These are phyloP conservation scores for Aleiodes leptofemur DNA, from an alignment of 2,888 invertebrate species.

Conservation along the genomic window DNA sequence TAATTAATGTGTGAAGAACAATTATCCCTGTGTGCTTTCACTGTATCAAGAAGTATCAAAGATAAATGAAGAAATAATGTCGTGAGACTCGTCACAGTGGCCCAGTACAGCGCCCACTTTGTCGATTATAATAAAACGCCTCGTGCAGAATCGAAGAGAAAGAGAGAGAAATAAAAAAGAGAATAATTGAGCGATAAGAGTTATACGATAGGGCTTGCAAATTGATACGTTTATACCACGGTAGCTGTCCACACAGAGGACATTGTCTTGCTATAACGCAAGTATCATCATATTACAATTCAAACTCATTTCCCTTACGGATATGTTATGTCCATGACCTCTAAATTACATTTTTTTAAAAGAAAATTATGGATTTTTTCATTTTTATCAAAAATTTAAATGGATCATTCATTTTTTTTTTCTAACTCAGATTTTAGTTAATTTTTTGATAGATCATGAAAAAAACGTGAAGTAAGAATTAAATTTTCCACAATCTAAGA, in stretches of 20 bases:
- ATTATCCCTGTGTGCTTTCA: not conserved
- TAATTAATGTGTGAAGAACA: too few relatives aligned
- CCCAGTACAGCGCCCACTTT: slow-evolving; percentile 30
- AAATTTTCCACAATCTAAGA: too few relatives aligned
- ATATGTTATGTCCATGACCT: not conserved
- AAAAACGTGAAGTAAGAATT: too few relatives aligned
- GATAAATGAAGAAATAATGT: not conserved
- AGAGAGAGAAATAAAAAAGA: not conserved
- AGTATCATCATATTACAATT: slow-evolving; percentile 28
- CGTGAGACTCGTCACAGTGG: slow-evolving; percentile 48
- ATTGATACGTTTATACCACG: slow-evolving; percentile 6
- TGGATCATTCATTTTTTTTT: not conserved
- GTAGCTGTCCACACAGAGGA: slow-evolving; percentile 24
- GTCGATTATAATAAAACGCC: not conserved
- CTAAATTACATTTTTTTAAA: not conserved
- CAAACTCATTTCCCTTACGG: not conserved
- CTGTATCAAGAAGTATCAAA: too few relatives aligned
- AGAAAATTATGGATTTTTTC: slow-evolving; percentile 21
- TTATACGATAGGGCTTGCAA: slow-evolving; percentile 31
- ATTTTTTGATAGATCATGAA: too few relatives aligned
- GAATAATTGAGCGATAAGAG: slow-evolving; percentile 21
- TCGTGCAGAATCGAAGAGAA: not conserved
- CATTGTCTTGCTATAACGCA: slow-evolving; percentile 30
- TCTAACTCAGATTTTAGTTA: not conserved
- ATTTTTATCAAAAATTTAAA: too few relatives aligned